Conservation (phyloP, 2,113 vertebrate genomes). For the Crotalus tigris region DNA sequence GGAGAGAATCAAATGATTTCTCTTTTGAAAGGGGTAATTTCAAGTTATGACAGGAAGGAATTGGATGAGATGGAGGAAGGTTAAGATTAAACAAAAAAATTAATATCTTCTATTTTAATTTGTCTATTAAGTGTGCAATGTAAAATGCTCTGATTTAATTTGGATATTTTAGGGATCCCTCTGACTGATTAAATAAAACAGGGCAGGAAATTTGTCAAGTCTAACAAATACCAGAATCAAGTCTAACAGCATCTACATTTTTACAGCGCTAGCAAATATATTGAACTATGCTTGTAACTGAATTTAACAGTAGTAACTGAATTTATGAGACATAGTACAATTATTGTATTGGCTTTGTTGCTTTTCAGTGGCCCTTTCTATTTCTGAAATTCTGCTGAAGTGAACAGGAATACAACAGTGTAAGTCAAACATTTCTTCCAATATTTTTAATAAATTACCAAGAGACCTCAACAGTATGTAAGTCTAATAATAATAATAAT, state of each 20-base stretch:
- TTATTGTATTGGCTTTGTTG: not conserved
- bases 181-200: not conserved
- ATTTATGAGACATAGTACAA: not conserved
- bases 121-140: not conserved
- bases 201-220: not conserved
- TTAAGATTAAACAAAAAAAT: conserved; percentile 2
- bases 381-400: not conserved
- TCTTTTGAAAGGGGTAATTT: not conserved
- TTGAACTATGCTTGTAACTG: not conserved
- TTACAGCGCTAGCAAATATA: not conserved
- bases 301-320: not conserved
- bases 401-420: not conserved
- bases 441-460: not conserved
- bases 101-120: not conserved
- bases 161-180: not conserved
- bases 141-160: not conserved
- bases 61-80: not conserved
- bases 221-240: not conserved
- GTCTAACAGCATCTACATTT: not conserved
- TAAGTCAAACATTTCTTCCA: not conserved
- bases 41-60: conserved; percentile 1
- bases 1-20: not conserved
- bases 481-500: not conserved
- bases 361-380: not conserved
- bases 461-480: not conserved